A percentile compares a stretch with the other conserved stretches of the same genome.
phyloP scores from a whole-genome alignment of 2,113 vertebrate genomes.

The Cheirogaleus medius region DNA sequence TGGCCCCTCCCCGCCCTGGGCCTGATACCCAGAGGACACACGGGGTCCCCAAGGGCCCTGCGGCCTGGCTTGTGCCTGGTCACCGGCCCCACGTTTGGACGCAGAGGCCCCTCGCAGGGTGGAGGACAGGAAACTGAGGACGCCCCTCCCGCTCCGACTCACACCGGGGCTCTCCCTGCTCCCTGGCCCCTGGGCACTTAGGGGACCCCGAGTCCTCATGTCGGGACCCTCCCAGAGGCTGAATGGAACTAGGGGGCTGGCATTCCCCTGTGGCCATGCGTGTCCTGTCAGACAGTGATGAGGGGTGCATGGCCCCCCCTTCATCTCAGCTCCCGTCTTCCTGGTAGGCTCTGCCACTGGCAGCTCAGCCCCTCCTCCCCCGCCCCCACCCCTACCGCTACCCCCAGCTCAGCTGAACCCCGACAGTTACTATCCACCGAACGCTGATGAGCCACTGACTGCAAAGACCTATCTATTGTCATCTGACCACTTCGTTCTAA shows the following conservation, averaged over 20 bases:
- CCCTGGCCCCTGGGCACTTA: too few species aligned
- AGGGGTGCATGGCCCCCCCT: background rate
- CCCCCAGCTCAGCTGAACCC: background rate
- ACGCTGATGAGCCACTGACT: background rate
- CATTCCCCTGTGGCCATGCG: too few species aligned
- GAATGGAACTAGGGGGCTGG: too few species aligned
- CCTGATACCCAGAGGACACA: background rate
- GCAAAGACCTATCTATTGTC: background rate
- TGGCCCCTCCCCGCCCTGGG: background rate
- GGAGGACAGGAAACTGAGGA: too few species aligned
- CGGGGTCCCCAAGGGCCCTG: background rate
- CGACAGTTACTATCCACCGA: background rate
- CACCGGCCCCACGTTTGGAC: too few species aligned
- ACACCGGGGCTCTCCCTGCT: too few species aligned
- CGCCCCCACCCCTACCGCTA: too few species aligned
- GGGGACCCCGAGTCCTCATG: too few species aligned
- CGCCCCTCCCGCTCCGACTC: too few species aligned
- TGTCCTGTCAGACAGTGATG: too few species aligned
- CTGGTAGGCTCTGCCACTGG: background rate
- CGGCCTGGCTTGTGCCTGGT: background rate
- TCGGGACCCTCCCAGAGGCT: too few species aligned
- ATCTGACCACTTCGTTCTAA: background rate
- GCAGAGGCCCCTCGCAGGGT: too few species aligned
- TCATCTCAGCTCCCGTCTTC: background rate
- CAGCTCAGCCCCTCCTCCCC: accelerated